A percentile compares a stretch with the other conserved stretches of the same genome.
Conservation (phyloP, 2,888 invertebrate species). For the Baccha elongata region DNA sequence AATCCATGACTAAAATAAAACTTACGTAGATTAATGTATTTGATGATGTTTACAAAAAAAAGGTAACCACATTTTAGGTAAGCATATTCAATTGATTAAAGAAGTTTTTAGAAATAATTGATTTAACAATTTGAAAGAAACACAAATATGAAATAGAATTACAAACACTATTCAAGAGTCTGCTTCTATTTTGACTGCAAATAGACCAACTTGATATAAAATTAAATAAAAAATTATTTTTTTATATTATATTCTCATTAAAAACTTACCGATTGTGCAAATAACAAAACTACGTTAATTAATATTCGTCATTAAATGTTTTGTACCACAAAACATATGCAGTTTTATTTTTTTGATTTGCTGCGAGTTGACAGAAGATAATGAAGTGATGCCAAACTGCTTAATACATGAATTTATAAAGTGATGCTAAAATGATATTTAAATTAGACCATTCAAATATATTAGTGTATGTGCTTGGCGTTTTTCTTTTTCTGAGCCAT, state of each 20-base stretch:
- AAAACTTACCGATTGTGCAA: constrained; percentile 59
- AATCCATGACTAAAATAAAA: constrained; percentile 8
- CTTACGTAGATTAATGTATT: constrained; percentile 11
- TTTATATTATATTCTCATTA: constrained; percentile 7
- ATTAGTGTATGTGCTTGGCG: too few species aligned
- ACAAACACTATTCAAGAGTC: neutral
- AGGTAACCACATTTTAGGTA: neutral
- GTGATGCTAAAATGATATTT: too few species aligned
- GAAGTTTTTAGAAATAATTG: too few species aligned
- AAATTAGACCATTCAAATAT: too few species aligned
- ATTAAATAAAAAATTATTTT: neutral
- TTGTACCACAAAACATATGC: constrained; percentile 52
- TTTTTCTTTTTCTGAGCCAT: too few species aligned
- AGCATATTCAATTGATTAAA: too few species aligned
- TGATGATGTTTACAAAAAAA: constrained; percentile 49
- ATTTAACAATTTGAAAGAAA: neutral
- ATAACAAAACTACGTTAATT: constrained; percentile 50
- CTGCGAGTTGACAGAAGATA: neutral
- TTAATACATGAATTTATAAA: too few species aligned
- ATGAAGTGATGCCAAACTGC: constrained; percentile 41
- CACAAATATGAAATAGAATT: neutral
- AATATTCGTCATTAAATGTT: constrained; percentile 58
- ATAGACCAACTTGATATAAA: too few species aligned
- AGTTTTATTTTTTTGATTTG: neutral
- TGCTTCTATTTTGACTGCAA: too few species aligned